A percentile compares a stretch with the other conserved stretches of the same genome.
These are phyloP conservation scores for Arctocebus calabarensis DNA, from an alignment of 2,797 vertebrate species.

Conservation along the genomic window DNA sequence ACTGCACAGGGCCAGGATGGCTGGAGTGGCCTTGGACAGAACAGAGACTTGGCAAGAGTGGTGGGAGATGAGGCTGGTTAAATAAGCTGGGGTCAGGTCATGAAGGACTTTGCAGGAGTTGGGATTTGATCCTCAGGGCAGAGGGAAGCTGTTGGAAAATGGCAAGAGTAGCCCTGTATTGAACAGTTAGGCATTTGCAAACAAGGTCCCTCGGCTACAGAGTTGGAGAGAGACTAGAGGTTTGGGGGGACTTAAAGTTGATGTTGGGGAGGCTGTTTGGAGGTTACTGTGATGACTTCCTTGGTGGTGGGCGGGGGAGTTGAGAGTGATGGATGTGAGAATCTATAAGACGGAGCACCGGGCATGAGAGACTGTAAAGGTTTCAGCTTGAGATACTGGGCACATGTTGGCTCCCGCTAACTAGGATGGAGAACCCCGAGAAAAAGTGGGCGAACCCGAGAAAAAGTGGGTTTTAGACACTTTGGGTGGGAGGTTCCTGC, in stretches of 20 bases:
- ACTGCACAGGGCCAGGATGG: background rate
- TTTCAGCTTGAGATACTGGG: background rate
- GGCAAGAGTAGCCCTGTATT: background rate
- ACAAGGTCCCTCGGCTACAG: background rate
- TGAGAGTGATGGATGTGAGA: background rate
- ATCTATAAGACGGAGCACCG: background rate
- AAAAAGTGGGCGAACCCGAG: background rate
- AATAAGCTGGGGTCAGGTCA: background rate
- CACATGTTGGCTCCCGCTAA: background rate
- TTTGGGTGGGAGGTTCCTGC: background rate
- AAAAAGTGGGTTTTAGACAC: background rate
- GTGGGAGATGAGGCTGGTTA: background rate
- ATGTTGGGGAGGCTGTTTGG: background rate
- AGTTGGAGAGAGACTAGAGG: background rate
- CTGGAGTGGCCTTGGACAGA: background rate
- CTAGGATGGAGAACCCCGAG: background rate
- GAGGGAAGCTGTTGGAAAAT: background rate
- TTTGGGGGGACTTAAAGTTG: background rate
- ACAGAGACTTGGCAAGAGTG: background rate
- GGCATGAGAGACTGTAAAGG: background rate
- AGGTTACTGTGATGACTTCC: background rate
- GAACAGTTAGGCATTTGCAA: background rate
- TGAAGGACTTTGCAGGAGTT: background rate
- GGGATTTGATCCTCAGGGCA: background rate
- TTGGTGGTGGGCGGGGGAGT: too few relatives aligned